Base-by-base conservation (phyloP, 2,888 invertebrate species). In the Cinara cedri region DNA sequence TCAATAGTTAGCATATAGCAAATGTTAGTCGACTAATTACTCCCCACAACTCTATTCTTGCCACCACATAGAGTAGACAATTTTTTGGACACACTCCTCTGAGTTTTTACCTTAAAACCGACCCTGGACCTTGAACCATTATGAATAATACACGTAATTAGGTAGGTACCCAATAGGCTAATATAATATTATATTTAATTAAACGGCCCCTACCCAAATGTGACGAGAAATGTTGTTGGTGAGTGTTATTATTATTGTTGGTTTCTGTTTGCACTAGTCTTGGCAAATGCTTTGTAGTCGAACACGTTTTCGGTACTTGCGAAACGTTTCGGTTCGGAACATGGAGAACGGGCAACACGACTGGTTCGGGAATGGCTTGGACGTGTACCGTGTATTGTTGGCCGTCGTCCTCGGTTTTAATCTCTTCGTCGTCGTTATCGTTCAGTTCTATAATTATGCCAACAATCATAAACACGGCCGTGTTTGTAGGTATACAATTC, bases 311-410 rank as follows among this genome's bases (percentile, higher is more conserved):
- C 1, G 74, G 42, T 21, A 75, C 9, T 42, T 70, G 68, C 9
- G 60, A 24, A 14, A 21, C 49, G 9, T 70, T 70, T 1, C 68
- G 42, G 14, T 24, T 49, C 13, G 78, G 62, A 24, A 78, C 57
- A 14, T 62, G 70, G 0, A 70, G 70, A 0, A 62, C 60, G 1
- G 70, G 78, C 51, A 70, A 70, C 34, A 68, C 24, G 14, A 72
- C 24, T 8, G 81, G 81, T 65, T 83, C 82, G 4, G 83, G 82
- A 9, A 82, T 82, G 1, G 83, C 83, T 70, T 83, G 83, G n/a
- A 83, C 82, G 71, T 83, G 83, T 14, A 84, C 75, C 0, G 83
- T 83, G 81, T 84, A 84, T 66, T 84, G 83, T 72, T 83, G 82
- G 10, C 82, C 66, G n/a, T 82, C 81, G 3, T 83, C 83, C 70